Conservation (phyloP, 2,113 vertebrate species). For the Callocephalon fimbriatum region DNA sequence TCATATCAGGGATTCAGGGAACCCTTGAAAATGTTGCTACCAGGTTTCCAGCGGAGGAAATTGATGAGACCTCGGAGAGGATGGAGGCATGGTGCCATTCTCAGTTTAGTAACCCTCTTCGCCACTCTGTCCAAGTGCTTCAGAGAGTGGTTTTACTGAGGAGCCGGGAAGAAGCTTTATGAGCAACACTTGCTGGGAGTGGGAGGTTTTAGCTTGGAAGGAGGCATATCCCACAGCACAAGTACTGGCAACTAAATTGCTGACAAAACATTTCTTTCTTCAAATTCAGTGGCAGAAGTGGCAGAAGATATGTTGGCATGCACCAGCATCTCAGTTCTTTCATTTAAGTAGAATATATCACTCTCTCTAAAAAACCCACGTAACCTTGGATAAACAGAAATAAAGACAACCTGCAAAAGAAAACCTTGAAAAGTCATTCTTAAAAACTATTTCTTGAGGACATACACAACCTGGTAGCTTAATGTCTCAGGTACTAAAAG, state of each 20-base stretch:
- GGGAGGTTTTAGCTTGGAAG: neutral
- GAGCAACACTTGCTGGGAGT: neutral
- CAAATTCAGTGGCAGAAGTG: neutral
- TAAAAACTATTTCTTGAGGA: neutral
- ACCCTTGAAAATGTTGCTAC: neutral
- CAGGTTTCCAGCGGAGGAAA: neutral
- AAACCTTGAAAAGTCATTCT: neutral
- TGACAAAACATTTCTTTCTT: neutral
- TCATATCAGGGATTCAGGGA: neutral
- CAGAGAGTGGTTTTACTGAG: neutral
- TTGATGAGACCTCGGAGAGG: neutral
- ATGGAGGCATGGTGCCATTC: neutral
- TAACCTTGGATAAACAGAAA: neutral
- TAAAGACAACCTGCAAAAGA: neutral
- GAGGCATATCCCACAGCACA: neutral
- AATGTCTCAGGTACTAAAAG: neutral
- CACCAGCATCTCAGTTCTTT: neutral
- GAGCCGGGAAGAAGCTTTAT: neutral
- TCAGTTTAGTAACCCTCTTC: neutral
- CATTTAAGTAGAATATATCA: neutral
- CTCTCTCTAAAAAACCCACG: neutral
- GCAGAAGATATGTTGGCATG: neutral
- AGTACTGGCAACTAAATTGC: neutral
- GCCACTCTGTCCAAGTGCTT: neutral
- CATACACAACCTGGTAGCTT: neutral